phyloP scores from a whole-genome alignment of 2,113 vertebrate genomes.

The Antechinus flavipes region DNA sequence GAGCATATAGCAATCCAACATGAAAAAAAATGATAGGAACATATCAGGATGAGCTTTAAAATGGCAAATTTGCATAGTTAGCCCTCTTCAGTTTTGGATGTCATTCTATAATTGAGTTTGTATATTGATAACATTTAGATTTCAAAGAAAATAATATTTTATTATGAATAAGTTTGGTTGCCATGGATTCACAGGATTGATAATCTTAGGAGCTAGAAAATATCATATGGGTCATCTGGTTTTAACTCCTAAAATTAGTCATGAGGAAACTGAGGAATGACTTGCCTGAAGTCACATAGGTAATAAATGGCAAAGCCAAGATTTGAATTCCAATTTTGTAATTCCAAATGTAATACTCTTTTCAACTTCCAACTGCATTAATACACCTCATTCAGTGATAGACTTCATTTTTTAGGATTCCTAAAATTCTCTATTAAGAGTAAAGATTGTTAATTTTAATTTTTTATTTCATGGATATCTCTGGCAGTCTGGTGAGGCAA shows the following conservation, averaged over 20 bases:
- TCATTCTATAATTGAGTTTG: slow-evolving; percentile 18
- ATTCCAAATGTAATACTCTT: background rate
- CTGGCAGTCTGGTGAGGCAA: background rate
- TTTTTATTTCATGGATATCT: background rate
- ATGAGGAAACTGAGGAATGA: background rate
- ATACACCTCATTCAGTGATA: background rate
- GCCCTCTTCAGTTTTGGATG: slow-evolving; percentile 2
- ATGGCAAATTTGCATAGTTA: background rate
- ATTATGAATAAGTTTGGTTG: background rate
- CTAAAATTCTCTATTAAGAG: background rate
- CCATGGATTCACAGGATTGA: background rate
- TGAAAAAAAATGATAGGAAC: slow-evolving; percentile 16
- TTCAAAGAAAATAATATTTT: background rate
- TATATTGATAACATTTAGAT: background rate
- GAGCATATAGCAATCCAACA: background rate
- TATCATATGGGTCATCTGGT: background rate
- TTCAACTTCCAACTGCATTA: background rate
- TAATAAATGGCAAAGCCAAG: background rate
- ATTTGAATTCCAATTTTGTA: background rate
- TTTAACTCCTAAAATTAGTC: background rate
- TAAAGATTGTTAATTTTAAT: background rate
- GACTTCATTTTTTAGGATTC: background rate
- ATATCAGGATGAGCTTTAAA: background rate
- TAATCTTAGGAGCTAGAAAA: background rate
- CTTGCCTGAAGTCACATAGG: background rate